Evolutionary conservation across 1,140 invertebrate genomes (phyloP).

Genomic region (Campoletis sonorensis): DNA sequence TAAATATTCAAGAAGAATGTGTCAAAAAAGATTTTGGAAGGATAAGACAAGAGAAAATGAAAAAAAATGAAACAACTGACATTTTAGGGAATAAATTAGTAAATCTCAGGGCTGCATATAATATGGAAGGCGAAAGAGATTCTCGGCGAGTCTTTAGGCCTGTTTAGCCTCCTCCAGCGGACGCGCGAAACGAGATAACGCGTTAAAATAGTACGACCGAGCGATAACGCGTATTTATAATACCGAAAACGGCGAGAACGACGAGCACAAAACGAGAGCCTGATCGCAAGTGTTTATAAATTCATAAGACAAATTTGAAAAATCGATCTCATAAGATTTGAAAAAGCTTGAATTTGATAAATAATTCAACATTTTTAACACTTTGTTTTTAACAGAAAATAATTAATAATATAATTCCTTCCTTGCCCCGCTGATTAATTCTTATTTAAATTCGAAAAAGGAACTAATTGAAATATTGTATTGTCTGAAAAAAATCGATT

Average conservation of each 20-base stretch:
- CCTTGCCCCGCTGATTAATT: too few species aligned
- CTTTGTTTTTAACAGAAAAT: too few species aligned
- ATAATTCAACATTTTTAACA: too few species aligned
- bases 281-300: not conserved
- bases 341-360: too few species aligned
- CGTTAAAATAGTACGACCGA: constrained; percentile 65
- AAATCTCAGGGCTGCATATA: not conserved
- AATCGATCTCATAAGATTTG: not conserved
- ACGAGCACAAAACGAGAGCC: not conserved
- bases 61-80: too few species aligned
- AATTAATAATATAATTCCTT: too few species aligned
- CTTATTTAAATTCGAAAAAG: too few species aligned
- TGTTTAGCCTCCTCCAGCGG: constrained; percentile 64
- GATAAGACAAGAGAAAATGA: too few species aligned
- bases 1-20: too few species aligned
- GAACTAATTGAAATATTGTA: too few species aligned
- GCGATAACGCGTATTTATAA: constrained; percentile 67
- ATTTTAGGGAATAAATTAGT: not conserved
- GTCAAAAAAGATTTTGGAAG: too few species aligned
- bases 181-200: constrained; percentile 67
- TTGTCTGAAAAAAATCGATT: too few species aligned
- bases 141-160: constrained; percentile 15
- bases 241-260: constrained; percentile 49
- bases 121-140: not conserved
- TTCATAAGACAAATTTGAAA: not conserved